Base-by-base conservation (phyloP, 2,888 invertebrate species). In the Dicyrtoma fusca region DNA sequence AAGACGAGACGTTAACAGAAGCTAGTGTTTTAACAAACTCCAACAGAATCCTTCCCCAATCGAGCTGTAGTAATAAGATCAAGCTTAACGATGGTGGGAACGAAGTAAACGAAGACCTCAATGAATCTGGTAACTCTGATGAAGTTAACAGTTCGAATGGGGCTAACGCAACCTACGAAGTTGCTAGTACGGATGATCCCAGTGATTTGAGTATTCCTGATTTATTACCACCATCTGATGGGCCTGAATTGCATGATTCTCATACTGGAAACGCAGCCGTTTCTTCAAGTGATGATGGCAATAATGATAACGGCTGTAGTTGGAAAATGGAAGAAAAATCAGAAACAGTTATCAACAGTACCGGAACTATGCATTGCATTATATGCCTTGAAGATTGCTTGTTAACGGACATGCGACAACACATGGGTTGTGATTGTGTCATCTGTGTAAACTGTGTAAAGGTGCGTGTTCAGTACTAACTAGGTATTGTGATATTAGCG, bases 371-470 rank as follows among this genome's bases (percentile, higher is more conserved):
- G 11, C 71, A 71, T 42, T 89, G 89, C 82, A 86, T 85, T 55
- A 88, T 89, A 76, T 89, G 89, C 78, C 83, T 89, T 59, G 88
- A 89, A 77, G 88, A 88, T 73, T 83, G 86, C 81, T 84, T 86
- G 23, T 83, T 83, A 74, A 83, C 83, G 25, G 86, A 87, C 72
- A 82, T 88, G 68, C 85, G 86, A 78, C 85, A 85, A 26, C 88
- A 89, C 81, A 83, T 83, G 17, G 84, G 84, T n/a, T 88, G 87
- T 79, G 84, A 84, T 61, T 88, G 88, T 78, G 84, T 85, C 19
- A 84, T 88, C 34, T 89, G 89, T 82, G 85, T 86, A 74, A 82
- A 83, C 51, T 89, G 89, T 80, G 85, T 88, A 57, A 86, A 87
- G 85, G 88, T 88, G 3, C 8, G 34, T 34, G n/a, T n/a, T n/a